These are phyloP conservation scores for Ecdyonurus torrentis DNA, from an alignment of 2,888 invertebrate genomes.

Conservation along the genomic window DNA sequence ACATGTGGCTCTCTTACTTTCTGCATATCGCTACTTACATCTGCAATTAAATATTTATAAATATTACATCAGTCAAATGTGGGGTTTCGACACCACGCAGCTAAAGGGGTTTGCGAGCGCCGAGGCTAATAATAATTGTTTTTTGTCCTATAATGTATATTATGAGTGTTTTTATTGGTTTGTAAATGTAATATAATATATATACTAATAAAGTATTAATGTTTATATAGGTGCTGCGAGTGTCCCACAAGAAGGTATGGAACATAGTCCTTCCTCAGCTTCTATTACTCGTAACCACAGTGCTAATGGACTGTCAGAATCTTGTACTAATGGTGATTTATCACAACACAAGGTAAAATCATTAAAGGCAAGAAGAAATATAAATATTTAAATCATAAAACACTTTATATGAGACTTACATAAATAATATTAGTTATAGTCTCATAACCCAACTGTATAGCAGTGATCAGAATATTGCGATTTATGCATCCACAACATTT, in stretches of 20 bases:
- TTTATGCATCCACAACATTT: no score
- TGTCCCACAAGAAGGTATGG: conserved; percentile 29
- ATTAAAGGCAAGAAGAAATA: neutral
- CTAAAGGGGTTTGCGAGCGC: neutral
- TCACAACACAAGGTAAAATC: conserved; percentile 4
- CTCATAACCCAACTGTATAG: neutral
- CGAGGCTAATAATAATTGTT: no score
- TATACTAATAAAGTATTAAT: neutral
- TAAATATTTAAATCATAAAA: neutral
- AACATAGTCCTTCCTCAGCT: conserved; percentile 64
- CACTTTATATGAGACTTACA: neutral
- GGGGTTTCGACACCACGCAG: neutral
- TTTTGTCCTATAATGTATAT: no score
- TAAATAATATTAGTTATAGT: neutral
- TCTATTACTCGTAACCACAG: conserved; percentile 70
- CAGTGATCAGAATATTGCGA: no score
- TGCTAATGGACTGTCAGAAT: conserved; percentile 28
- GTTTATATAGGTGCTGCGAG: conserved; percentile 3
- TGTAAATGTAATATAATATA: neutral
- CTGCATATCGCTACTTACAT: no score
- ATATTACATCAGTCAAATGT: no score
- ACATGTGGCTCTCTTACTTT: no score
- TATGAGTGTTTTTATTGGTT: no score
- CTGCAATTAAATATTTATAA: no score
- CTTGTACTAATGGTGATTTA: neutral